A percentile compares a stretch with the other conserved stretches of the same genome.
phyloP scores from a whole-genome alignment of 2,888 invertebrate genomes.

The Lathronympha strigana region DNA sequence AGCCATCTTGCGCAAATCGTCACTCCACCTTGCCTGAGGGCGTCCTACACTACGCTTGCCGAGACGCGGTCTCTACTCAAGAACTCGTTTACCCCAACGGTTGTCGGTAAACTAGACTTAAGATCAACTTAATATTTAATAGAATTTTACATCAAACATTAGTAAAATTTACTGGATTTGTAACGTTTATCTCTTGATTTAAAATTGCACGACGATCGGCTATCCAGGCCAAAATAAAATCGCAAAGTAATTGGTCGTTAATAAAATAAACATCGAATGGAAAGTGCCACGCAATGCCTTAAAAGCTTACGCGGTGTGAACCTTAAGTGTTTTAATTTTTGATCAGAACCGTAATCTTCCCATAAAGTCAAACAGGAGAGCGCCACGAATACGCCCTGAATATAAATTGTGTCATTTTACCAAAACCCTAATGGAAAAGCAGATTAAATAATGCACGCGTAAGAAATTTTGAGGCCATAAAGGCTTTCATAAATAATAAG shows the following conservation, averaged over 20 bases:
- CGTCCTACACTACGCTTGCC: no score
- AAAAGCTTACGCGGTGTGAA: conserved; percentile 27
- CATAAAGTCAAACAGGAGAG: conserved; percentile 73
- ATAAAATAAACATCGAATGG: conserved; percentile 17
- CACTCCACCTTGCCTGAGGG: no score
- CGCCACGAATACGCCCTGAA: conserved; percentile 67
- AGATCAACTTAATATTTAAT: no score
- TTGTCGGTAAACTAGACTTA: no score
- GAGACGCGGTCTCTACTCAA: no score
- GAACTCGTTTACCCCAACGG: no score
- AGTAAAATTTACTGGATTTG: no score
- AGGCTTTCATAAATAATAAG: conserved; percentile 78
- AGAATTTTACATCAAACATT: no score
- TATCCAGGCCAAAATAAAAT: background rate
- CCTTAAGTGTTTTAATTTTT: conserved; percentile 68
- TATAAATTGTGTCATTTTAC: conserved; percentile 80
- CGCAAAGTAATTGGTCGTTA: background rate
- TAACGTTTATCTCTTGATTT: background rate
- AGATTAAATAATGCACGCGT: conserved; percentile 81
- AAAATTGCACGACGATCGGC: background rate
- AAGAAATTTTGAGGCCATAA: conserved; percentile 81
- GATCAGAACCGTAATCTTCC: conserved; percentile 71
- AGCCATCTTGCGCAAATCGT: no score
- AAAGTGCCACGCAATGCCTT: conserved; percentile 20
- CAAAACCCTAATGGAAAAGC: conserved; percentile 81